Percentiles rank a stretch among this genome's conserved stretches.
Conservation (phyloP, 1,140 invertebrate species). For the Leptinotarsa undecemlineata region DNA sequence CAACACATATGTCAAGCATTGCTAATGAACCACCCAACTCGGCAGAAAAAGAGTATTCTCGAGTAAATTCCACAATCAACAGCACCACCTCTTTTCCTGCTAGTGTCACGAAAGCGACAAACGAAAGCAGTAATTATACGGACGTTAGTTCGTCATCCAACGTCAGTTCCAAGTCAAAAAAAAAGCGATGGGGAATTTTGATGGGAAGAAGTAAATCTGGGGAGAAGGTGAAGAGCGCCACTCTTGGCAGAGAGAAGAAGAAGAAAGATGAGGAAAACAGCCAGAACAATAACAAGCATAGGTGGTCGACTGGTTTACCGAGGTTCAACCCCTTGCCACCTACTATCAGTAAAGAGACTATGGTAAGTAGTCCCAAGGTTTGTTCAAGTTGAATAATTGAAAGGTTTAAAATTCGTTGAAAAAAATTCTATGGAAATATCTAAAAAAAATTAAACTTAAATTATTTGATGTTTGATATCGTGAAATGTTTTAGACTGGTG, state of each 20-base stretch:
- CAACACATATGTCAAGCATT: constrained; percentile 10
- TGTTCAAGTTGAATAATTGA: no score
- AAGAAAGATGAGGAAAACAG: constrained; percentile 58
- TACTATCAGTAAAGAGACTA: constrained; percentile 74
- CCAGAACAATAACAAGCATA: constrained; percentile 59
- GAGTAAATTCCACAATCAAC: constrained; percentile 22
- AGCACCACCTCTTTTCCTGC: constrained; percentile 14
- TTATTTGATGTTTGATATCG: no score
- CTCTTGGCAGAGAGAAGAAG: constrained; percentile 63
- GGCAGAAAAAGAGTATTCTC: constrained; percentile 28
- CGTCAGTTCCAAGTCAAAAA: constrained; percentile 60
- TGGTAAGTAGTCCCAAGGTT: constrained; percentile 60
- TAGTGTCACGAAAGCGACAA: neutral
- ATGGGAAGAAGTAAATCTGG: constrained; percentile 61
- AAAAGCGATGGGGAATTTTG: constrained; percentile 66
- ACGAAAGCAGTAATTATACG: constrained; percentile 36
- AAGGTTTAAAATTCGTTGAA: no score
- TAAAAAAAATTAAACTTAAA: no score
- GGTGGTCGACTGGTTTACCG: constrained; percentile 69
- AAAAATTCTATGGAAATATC: no score
- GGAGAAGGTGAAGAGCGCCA: constrained; percentile 64
- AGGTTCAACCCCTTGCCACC: constrained; percentile 70
- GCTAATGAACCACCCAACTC: constrained; percentile 4
- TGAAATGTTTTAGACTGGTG: no score
- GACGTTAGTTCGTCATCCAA: constrained; percentile 44